Evolutionary conservation across 1,140 invertebrate species (phyloP).

Genomic region (Microplitis mediator): DNA sequence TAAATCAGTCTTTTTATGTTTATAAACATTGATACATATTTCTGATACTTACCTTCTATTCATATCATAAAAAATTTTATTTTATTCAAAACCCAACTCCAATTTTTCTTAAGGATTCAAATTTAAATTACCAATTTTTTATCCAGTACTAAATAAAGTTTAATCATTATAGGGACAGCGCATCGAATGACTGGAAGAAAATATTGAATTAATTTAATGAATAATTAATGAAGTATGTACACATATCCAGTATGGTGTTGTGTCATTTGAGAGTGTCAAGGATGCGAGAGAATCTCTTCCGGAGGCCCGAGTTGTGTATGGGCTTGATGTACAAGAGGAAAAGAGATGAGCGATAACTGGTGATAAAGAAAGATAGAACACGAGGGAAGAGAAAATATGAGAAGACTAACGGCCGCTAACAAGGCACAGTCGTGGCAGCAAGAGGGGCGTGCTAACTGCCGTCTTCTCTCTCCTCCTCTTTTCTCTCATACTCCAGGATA

Average conservation of each 20-base stretch:
- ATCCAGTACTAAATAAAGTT: too few relatives aligned
- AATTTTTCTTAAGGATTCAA: too few relatives aligned
- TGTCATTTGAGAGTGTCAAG: constrained; percentile 21
- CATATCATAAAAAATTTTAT: too few relatives aligned
- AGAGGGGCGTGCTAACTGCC: constrained; percentile 45
- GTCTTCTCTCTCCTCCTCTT: constrained; percentile 16
- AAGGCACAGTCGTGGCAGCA: constrained; percentile 40
- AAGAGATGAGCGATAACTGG: constrained; percentile 6
- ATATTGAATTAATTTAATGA: too few relatives aligned
- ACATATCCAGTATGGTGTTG: not conserved
- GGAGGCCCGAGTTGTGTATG: not conserved
- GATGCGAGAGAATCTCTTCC: constrained; percentile 13
- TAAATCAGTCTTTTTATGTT: constrained; percentile 8
- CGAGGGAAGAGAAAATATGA: constrained; percentile 15
- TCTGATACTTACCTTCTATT: not conserved
- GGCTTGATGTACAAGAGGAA: not conserved
- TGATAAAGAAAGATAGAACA: not conserved
- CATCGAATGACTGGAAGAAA: not conserved
- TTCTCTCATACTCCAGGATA: constrained; percentile 33
- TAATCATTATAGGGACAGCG: too few relatives aligned
- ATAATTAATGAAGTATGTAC: too few relatives aligned
- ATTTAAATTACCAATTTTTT: too few relatives aligned
- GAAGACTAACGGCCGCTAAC: constrained; percentile 47
- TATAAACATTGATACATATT: not conserved
- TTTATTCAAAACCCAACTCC: too few relatives aligned